Base-by-base conservation (phyloP, 2,113 vertebrate genomes). In the Pterocles burchelli region DNA sequence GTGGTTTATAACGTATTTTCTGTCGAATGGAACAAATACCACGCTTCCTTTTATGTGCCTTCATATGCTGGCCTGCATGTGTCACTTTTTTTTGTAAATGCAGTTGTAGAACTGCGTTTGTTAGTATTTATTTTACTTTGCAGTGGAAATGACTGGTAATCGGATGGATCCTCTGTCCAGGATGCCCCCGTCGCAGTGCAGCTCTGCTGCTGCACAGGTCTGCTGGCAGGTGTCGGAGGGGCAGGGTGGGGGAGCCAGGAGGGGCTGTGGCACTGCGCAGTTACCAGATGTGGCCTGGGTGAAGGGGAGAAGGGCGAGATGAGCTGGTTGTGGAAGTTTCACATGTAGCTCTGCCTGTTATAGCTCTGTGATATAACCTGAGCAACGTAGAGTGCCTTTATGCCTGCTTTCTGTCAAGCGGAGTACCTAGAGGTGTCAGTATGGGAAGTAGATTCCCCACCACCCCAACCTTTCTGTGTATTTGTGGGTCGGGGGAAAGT, bases 101-200 rank as follows among this genome's bases (percentile, higher is more conserved):
- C 17, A 36, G 17, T 52, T 84, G 16, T 36, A 17, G 5, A 41
- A 5, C 10, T 34, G 22, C 6, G 3, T 59, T 71, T 66, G 66
- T 10, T 0, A 17, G 26, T 25, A 11, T 19, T 31, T 72, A 6
- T 51, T 81, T 66, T 48, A 31, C 34, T 67, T 75, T 28, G 16
- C 24, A 31, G 8, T 17, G 33, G n/a, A 77, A 51, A 5, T 4
- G 2, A 4, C 7, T 24, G 26, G 38, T 29, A 22, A 13, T 61
- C 24, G 45, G 48, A 1, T 6, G 14, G 7, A 5, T 71, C 70
- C 14, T 26, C 4, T 28, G 1, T 21, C 4, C 1, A 33, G 22
- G 8, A 0, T 34, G 31, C 11, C 17, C 3, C 31, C 24, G n/a
- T 1, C 0, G 19, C 2, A 3, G 66, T 38, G 38, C 41, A 52